Evolutionary conservation across 2,113 vertebrate species (phyloP).

Genomic region (Tachycineta bicolor): DNA sequence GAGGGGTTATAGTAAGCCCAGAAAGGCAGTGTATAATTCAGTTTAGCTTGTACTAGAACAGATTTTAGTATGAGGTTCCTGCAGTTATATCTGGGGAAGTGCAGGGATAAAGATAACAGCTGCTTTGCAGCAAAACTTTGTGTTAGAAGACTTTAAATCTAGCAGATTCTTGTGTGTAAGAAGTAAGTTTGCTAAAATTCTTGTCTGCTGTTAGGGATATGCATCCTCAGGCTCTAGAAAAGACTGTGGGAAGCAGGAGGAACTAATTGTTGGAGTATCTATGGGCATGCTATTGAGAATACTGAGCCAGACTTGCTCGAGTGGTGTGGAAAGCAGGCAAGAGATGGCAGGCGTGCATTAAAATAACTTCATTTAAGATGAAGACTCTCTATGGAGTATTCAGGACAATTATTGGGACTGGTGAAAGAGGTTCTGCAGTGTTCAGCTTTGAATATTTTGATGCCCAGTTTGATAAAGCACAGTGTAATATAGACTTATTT

Average conservation of each 20-base stretch:
- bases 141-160: background rate
- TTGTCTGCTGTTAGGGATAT: background rate
- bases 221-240: background rate
- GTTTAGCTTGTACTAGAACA: background rate
- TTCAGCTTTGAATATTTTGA: background rate
- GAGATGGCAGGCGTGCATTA: background rate
- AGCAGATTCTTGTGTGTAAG: background rate
- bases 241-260: background rate
- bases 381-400: fast-evolving
- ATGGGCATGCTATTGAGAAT: background rate
- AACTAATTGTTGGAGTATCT: background rate
- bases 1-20: background rate
- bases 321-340: background rate
- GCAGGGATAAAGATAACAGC: background rate
- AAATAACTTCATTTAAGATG: background rate
- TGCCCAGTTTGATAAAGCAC: background rate
- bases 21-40: background rate
- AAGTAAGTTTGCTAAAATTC: background rate
- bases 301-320: background rate
- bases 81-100: background rate
- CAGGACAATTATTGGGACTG: background rate
- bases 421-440: background rate
- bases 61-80: background rate
- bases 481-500: background rate
- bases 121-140: background rate